Evolutionary conservation across 2,888 invertebrate species (phyloP).

Genomic region (Chalcis sispes): DNA sequence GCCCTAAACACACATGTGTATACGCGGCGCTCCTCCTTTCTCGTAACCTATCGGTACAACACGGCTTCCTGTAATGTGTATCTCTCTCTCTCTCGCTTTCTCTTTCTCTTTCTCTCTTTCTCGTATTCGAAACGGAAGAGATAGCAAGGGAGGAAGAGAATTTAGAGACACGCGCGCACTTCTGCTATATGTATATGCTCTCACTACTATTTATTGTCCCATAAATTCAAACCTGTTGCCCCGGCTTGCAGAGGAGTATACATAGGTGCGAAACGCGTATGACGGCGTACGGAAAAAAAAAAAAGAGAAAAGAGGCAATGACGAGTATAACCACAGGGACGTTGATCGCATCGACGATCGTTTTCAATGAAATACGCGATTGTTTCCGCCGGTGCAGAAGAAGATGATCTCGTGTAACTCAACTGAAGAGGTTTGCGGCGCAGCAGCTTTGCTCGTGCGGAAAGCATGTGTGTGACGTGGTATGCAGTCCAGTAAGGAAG

Average conservation of each 20-base stretch:
- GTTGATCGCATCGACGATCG: not conserved
- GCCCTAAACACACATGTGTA: constrained; percentile 22
- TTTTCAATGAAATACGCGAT: too few species aligned
- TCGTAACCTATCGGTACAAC: too few species aligned
- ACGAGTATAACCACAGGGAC: too few species aligned
- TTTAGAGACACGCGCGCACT: constrained; percentile 68
- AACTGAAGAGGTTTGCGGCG: too few species aligned
- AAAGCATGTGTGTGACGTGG: constrained; percentile 12
- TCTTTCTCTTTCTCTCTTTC: constrained; percentile 9
- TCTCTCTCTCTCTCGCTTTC: constrained; percentile 5
- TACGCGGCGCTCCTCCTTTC: constrained; percentile 26
- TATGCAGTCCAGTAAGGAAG: not conserved
- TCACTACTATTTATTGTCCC: constrained; percentile 74
- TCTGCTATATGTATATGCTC: constrained; percentile 63
- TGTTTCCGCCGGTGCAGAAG: too few species aligned
- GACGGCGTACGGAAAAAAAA: not conserved
- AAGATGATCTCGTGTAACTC: too few species aligned
- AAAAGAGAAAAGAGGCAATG: not conserved
- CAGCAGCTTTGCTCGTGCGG: too few species aligned
- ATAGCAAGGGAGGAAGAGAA: constrained; percentile 58
- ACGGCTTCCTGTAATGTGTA: too few species aligned
- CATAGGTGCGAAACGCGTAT: not conserved
- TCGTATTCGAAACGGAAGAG: constrained; percentile 56
- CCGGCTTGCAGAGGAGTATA: not conserved
- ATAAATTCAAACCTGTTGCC: constrained; percentile 76